Conservation (phyloP, 2,113 vertebrate species). For the Forbesichthys papilliferus region DNA sequence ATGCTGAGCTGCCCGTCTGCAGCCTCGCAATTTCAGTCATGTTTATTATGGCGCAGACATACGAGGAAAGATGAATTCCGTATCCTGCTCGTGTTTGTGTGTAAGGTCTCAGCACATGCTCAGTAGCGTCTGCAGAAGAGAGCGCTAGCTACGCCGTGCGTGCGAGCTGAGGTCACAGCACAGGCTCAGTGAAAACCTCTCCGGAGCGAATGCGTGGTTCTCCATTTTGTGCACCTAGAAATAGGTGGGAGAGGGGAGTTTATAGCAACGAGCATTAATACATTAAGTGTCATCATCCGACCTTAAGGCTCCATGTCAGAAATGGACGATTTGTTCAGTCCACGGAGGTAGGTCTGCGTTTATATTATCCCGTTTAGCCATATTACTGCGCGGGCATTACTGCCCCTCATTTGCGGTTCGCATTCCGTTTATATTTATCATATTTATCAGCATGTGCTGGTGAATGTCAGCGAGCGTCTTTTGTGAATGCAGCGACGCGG, state of each 20-base stretch:
- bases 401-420: constrained; percentile 28
- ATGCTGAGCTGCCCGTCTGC: constrained; percentile 74
- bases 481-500: constrained; percentile 5
- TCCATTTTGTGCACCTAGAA: constrained; percentile 94
- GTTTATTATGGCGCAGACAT: constrained; percentile 87
- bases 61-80: constrained; percentile 80
- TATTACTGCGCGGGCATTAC: constrained; percentile 50
- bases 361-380: constrained; percentile 65
- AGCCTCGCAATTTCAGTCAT: constrained; percentile 75
- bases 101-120: constrained; percentile 98
- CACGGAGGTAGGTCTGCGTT: constrained; percentile 91
- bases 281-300: constrained; percentile 67
- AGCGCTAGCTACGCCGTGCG: constrained; percentile 90
- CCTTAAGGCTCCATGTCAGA: constrained; percentile 79
- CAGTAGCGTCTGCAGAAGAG: constrained; percentile 86
- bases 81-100: constrained; percentile 60
- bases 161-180: constrained; percentile 97
- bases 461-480: constrained; percentile 6
- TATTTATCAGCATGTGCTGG: constrained; percentile 1
- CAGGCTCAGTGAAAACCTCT: constrained; percentile 90
- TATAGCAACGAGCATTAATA: constrained; percentile 45
- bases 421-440: constrained; percentile 9
- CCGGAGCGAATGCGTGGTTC: constrained; percentile 86
- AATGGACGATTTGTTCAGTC: constrained; percentile 95
- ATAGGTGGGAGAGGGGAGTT: constrained; percentile 77